phyloP scores from a whole-genome alignment of 2,113 vertebrate genomes.

The Amazona guildingii region DNA sequence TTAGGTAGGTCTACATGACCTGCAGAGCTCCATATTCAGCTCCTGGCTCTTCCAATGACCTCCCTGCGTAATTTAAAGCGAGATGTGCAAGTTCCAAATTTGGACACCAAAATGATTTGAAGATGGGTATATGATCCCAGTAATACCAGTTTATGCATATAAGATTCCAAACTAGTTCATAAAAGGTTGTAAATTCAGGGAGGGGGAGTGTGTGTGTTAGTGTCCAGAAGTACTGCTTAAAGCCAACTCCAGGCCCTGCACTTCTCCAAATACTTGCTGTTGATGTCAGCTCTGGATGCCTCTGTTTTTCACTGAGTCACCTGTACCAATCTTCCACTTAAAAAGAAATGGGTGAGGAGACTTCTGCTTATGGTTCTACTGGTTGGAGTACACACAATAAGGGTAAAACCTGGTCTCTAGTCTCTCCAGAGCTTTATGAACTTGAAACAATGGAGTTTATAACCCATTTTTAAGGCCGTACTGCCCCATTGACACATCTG shows the following conservation, averaged over 20 bases:
- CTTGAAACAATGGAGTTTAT: not conserved
- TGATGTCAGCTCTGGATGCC: not conserved
- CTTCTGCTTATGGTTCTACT: not conserved
- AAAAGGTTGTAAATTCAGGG: not conserved
- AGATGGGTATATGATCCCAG: not conserved
- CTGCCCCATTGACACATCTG: not conserved
- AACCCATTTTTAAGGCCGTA: not conserved
- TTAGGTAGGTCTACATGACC: not conserved
- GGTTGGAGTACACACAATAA: not conserved
- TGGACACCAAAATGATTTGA: not conserved
- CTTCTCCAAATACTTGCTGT: not conserved
- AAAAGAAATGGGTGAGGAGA: not conserved
- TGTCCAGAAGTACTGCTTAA: not conserved
- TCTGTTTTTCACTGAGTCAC: not conserved
- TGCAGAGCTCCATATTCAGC: not conserved
- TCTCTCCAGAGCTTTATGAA: not conserved
- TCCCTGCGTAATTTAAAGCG: not conserved
- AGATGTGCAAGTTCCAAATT: not conserved
- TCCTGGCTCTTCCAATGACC: not conserved
- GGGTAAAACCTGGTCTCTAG: not conserved
- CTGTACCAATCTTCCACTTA: not conserved
- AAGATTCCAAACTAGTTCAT: not conserved
- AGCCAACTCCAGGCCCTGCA: not conserved
- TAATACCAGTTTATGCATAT: not conserved
- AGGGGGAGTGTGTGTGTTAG: not conserved